These are phyloP conservation scores for Pelochelys cantorii DNA, from an alignment of 2,797 vertebrate genomes.

Conservation along the genomic window DNA sequence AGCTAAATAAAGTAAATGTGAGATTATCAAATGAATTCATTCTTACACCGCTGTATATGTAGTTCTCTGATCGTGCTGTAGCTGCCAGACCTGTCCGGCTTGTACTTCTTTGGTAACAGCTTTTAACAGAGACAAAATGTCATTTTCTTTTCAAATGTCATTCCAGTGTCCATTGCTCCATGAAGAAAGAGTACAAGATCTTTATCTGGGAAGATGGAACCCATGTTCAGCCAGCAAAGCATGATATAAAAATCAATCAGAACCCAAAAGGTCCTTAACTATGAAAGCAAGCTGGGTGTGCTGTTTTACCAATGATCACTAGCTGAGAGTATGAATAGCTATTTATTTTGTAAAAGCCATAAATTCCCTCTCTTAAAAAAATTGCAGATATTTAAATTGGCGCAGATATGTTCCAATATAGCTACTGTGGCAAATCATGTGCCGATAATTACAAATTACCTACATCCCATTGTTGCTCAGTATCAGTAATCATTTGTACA, in stretches of 20 bases:
- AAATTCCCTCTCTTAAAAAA: neutral
- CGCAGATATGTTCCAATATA: neutral
- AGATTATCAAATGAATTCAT: neutral
- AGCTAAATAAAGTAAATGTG: neutral
- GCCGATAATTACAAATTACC: neutral
- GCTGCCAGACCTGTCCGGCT: neutral
- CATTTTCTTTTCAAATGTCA: slow-evolving; percentile 39
- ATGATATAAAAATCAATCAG: slow-evolving; percentile 15
- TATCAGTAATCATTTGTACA: neutral
- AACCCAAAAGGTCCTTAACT: neutral
- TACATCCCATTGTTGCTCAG: neutral
- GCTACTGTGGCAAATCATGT: neutral
- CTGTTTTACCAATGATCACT: neutral
- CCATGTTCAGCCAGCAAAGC: slow-evolving; percentile 22
- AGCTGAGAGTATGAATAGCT: neutral
- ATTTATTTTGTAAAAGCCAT: neutral
- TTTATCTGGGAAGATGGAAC: slow-evolving; percentile 13
- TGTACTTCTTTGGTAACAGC: neutral
- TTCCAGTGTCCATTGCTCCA: neutral
- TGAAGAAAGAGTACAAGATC: slow-evolving; percentile 21
- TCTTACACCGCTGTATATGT: fast-evolving
- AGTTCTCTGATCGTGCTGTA: neutral
- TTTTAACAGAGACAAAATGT: slow-evolving; percentile 33
- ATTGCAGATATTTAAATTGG: neutral
- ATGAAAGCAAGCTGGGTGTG: slow-evolving; percentile 11